Base-by-base conservation (phyloP, 2,888 invertebrate species). In the Lasius fuliginosus region DNA sequence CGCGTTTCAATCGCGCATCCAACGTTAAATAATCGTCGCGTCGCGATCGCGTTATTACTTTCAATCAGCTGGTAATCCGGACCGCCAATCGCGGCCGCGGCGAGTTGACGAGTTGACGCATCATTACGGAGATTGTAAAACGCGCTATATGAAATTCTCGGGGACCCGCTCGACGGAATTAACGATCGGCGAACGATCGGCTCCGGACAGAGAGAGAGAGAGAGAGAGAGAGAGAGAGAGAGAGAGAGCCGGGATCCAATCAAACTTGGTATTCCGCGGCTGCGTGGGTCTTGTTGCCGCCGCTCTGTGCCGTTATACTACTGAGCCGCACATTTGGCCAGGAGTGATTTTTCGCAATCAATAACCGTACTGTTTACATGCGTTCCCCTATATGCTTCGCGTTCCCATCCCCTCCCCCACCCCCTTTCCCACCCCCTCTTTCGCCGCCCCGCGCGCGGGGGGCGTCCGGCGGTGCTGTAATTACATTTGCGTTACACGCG, bases 291-390 rank as follows among this genome's bases (percentile, higher is more conserved):
- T 46, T 46, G 46, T 46, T 46, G 15, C 75, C 30, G 49, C 62
- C 36, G 36, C 5, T 36, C 36, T 36, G 23, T 75, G 42, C 56
- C 15, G 65, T 64, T 81, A 6, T 36, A 60, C 18, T 71, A n/a
- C 64, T 53, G 60, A 36, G 62, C 62, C 82, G 58, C 76, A 62
- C 83, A 53, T 53, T 85, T 76, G 83, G 84, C 53, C 76, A 73
- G 42, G 46, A 84, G 86, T 85, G 87, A 87, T 86, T 87, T 86
- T 87, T 87, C 85, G 86, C 86, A 85, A 87, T 87, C 87, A 86
- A 87, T 87, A 86, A 86, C 85, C 68, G 76, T 36, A 11, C 69
- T 85, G 85, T 85, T 79, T 81, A 85, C 85, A 81, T n/a, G 18
- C 49, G 2, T 64, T 86, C 4, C 4, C 36, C 36, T 36, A 23